Base-by-base conservation (phyloP, 2,888 invertebrate species). In the Dicyrtoma fusca region DNA sequence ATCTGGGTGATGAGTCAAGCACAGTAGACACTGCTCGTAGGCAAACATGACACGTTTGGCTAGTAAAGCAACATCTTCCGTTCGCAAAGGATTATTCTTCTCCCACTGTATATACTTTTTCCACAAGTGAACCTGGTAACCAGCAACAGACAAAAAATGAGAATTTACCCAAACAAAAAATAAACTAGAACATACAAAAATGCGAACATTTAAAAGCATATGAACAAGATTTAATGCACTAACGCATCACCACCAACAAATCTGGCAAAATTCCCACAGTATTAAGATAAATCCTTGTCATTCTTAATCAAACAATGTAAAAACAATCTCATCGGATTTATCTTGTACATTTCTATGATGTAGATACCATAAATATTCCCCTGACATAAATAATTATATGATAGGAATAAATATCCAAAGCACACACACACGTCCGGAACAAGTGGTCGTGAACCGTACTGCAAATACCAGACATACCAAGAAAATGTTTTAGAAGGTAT, bases 21-120 rank as follows among this genome's bases (percentile, higher is more conserved):
- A 98, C 57, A 99, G 85, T 62, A 99, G 85, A 81, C 97, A 95
- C 84, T 99, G 98, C 83, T 99, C 99, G 77, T 98, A 95, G 0
- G 98, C 97, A 86, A 98, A 99, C 90, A 97, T 96, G 0, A 99
- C 98, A 77, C 98, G 86, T 68, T 94, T 89, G 0, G 97, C 96
- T 11, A 97, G 91, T 11, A 95, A 85, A 0, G 95, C 92, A 0
- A 95, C 94, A 84, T 99, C 99, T 83, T 99, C 99, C 0, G 96
- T 95, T 13, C 97, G 88, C 69, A 99, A 85, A 0, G 99, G 99
- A 86, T 99, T 99, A 34, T 91, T 90, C 72, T 97, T 92, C 85
- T 99, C 99, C 93, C 97, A 99, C 0, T 90, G 87, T 80, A 99
- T 97, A 83, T 97, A 99, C 82, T 97, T 97, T 85, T 98, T 97